Evolutionary conservation across 2,797 vertebrate species (phyloP), one percentile per base, ranked within the genome.

Genomic region (Enteromius afrohamiltoni): DNA sequence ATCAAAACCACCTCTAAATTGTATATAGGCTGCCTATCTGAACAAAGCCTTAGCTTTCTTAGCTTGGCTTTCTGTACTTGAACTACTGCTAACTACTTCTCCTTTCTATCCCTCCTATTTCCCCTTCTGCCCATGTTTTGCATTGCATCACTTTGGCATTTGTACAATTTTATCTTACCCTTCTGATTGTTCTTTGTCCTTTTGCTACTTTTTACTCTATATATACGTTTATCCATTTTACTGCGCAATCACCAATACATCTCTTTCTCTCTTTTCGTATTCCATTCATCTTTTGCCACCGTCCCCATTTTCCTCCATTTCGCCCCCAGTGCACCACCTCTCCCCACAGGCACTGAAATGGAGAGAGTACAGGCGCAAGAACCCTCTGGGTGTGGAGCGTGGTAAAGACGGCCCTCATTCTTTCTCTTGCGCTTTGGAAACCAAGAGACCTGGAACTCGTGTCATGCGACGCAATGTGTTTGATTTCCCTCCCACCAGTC

Each of bases 331-430:
- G 7, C 96, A 99, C 90, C 97, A 98, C 91, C 96, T 99, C 77
- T 98, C 98, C 67, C 97, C 97, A 1, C 97, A 99, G 96, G 96
- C 97, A 0, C 95, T 99, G 87, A 99, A 98, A 92, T 99, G 98
- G 98, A 95, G 96, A 81, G 98, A 99, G 88, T 99, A 99, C 90
- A 96, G 97, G 58, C 95, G 96, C 40, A 95, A 94, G 89, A 99
- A 99, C 92, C 98, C 97, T 13, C 92, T 99, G 85, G 96, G 97
- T 53, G 89, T 96, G 89, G 96, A 97, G 84, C 91, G 92, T 0
- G 67, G 91, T 77, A 89, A 92, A 0, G 93, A 91, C 62, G 73
- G 79, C 19, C 74, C 83, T 82, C 78, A 9, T 87, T 92, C 4
- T 71, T 91, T 82, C 87, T 94, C 89, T 90, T 93, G 13, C 90